A percentile compares a stretch with the other conserved stretches of the same genome.
These are phyloP conservation scores for Labeo calbasu DNA, from an alignment of 2,797 vertebrate species.

Conservation along the genomic window DNA sequence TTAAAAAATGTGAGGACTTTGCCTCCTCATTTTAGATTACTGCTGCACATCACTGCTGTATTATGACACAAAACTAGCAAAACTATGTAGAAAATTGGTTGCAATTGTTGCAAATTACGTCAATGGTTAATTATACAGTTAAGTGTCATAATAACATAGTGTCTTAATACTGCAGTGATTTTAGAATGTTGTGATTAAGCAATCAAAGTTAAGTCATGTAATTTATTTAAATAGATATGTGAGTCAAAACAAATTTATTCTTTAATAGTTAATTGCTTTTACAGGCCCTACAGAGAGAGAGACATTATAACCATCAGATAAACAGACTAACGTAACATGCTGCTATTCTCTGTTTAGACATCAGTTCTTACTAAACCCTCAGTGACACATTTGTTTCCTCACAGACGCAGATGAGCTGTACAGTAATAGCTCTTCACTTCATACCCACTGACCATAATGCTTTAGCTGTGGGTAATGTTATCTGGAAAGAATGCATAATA, in stretches of 20 bases:
- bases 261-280: background rate
- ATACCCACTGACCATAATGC: constrained; percentile 61
- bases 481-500: constrained; percentile 64
- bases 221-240: background rate
- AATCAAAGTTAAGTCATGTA: background rate
- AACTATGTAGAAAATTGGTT: background rate
- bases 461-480: constrained; percentile 63
- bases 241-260: background rate
- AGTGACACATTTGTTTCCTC: constrained; percentile 75
- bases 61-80: background rate
- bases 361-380: constrained; percentile 62
- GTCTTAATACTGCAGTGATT: background rate
- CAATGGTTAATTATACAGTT: background rate
- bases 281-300: background rate
- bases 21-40: no score
- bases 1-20: no score
- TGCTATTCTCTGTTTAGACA: constrained; percentile 60
- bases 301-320: background rate
- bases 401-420: constrained; percentile 62
- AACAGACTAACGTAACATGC: constrained; percentile 44
- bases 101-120: background rate
- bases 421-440: constrained; percentile 63
- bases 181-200: background rate
- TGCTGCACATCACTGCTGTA: no score
- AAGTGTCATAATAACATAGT: background rate